These are phyloP conservation scores for Eubasilissa regina DNA, from an alignment of 1,140 invertebrate species.

Conservation along the genomic window DNA sequence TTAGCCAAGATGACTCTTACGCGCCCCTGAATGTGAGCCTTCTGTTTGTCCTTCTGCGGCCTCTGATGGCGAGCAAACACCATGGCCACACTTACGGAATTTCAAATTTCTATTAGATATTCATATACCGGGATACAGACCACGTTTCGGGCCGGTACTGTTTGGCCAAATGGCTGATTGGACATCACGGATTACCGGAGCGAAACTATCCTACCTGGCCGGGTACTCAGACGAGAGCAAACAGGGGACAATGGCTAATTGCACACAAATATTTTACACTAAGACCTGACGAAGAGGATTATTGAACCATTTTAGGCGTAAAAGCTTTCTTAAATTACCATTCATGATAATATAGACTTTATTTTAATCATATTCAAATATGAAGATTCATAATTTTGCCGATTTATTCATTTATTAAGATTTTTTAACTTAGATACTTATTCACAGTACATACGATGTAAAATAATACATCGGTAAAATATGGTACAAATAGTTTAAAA, in stretches of 20 bases:
- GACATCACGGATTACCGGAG: conserved; percentile 47
- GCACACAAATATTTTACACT: conserved; percentile 36
- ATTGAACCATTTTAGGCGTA: no score
- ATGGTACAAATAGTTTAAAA: no score
- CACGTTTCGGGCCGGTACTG: conserved; percentile 26
- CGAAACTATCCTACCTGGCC: conserved; percentile 37
- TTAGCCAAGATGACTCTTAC: conserved; percentile 7
- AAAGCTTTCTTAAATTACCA: no score
- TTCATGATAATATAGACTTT: no score
- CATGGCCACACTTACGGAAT: conserved; percentile 70
- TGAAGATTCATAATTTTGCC: no score
- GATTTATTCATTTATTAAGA: no score
- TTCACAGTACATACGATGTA: no score
- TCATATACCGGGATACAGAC: conserved; percentile 63
- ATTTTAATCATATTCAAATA: no score
- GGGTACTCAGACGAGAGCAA: background rate
- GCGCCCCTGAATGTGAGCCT: conserved; percentile 9
- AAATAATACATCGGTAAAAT: no score
- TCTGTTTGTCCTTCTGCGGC: conserved; percentile 63
- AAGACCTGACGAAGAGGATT: background rate
- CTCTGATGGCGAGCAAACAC: conserved; percentile 68
- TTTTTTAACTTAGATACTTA: no score
- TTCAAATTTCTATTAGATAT: conserved; percentile 72
- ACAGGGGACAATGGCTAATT: conserved; percentile 43
- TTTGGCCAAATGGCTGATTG: conserved; percentile 56